These are phyloP conservation scores for Troglohyphantes excavatus DNA, from an alignment of 2,888 invertebrate genomes.

Conservation along the genomic window DNA sequence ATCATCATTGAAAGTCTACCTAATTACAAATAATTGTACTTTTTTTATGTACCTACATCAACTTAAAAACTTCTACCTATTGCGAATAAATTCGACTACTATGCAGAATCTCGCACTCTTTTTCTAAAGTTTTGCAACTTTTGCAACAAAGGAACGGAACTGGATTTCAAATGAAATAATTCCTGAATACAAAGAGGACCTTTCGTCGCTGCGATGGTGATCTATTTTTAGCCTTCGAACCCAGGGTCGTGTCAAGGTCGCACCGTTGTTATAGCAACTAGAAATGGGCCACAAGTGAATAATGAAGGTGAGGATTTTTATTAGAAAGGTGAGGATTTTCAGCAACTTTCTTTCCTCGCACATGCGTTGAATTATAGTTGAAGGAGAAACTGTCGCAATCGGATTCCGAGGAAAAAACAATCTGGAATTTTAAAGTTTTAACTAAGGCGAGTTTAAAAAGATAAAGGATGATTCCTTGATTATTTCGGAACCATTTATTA, in stretches of 20 bases:
- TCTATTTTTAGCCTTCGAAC: constrained; percentile 63
- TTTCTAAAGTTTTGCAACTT: no score
- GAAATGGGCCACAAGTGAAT: constrained; percentile 43
- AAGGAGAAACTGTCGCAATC: not conserved
- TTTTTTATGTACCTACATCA: no score
- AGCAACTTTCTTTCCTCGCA: not conserved
- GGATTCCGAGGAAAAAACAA: not conserved
- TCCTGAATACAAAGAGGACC: constrained; percentile 5
- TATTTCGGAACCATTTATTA: not conserved
- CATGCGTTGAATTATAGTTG: not conserved
- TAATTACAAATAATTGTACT: no score
- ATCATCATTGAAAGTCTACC: no score
- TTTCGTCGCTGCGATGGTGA: constrained; percentile 30
- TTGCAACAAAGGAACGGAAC: not conserved
- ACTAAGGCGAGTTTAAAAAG: not conserved
- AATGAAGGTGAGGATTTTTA: constrained; percentile 49
- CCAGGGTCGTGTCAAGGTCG: constrained; percentile 60
- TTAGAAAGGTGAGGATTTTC: constrained; percentile 21
- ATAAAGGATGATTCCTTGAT: not conserved
- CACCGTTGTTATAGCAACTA: constrained; percentile 56
- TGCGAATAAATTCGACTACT: no score
- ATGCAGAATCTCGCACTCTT: no score
- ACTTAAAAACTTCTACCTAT: no score
- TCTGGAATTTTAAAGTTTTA: not conserved
- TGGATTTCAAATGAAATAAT: not conserved